These are phyloP conservation scores for Propithecus deckenii DNA, from an alignment of 2,797 vertebrate genomes.

Conservation along the genomic window DNA sequence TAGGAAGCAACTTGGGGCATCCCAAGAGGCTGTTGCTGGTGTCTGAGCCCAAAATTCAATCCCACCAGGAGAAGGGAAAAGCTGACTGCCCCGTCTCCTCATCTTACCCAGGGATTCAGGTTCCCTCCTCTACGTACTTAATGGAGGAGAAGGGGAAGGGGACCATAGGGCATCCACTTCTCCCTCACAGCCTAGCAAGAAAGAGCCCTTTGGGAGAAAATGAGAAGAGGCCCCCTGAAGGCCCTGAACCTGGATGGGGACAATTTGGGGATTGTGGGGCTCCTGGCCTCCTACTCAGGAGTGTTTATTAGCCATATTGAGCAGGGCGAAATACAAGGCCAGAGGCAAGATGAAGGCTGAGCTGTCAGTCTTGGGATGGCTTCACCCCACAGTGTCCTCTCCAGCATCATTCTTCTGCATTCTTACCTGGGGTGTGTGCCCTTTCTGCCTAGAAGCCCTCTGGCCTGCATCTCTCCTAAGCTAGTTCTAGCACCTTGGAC, in stretches of 20 bases:
- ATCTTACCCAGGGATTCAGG: constrained; percentile 7
- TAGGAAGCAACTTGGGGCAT: constrained; percentile 67
- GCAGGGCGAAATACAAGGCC: constrained; percentile 52
- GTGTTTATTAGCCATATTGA: constrained; percentile 47
- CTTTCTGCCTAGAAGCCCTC: constrained; percentile 37
- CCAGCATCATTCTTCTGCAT: neutral
- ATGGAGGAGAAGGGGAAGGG: neutral
- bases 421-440: constrained; percentile 9
- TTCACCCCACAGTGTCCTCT: constrained; percentile 30
- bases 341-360: constrained; percentile 55
- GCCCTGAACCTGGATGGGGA: constrained; percentile 35
- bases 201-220: constrained; percentile 43
- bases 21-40: constrained; percentile 79
- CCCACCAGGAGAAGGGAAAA: constrained; percentile 28
- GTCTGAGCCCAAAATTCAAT: constrained; percentile 71
- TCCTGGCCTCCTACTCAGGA: constrained; percentile 47
- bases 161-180: constrained; percentile 7
- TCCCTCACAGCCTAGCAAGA: constrained; percentile 49
- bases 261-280: neutral
- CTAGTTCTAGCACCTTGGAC: constrained; percentile 77
- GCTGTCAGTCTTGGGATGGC: constrained; percentile 40
- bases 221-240: constrained; percentile 38
- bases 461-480: constrained; percentile 57
- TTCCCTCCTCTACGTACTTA: constrained; percentile 41
- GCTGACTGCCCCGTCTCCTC: neutral